Conservation (phyloP, 53 echinoderm and acorn worm genomes). For the Temnopleurus reevesii region DNA sequence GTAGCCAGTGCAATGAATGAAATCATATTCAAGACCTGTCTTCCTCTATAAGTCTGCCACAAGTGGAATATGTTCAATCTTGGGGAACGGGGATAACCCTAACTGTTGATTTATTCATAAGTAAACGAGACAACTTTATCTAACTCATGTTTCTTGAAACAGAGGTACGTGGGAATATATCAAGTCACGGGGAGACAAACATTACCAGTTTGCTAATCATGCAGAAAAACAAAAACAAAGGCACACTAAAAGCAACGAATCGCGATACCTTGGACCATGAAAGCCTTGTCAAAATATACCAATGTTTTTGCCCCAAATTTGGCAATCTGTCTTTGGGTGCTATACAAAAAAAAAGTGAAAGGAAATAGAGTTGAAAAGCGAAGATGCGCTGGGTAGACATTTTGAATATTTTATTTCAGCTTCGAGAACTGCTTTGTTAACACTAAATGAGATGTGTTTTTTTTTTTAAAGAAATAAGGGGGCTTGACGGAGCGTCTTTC, state of each 20-base stretch:
- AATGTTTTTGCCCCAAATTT: slow-evolving; percentile 23
- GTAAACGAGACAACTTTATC: no score
- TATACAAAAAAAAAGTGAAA: not conserved
- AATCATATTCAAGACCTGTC: no score
- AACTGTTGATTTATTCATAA: no score
- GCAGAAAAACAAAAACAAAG: slow-evolving; percentile 14
- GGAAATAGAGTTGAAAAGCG: not conserved
- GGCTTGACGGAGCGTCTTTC: no score
- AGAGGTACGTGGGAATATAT: not conserved
- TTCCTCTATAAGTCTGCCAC: no score
- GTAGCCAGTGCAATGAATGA: no score
- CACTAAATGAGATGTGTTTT: no score
- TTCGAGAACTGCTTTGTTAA: no score
- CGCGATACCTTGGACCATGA: slow-evolving; percentile 40
- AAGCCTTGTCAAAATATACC: slow-evolving; percentile 53
- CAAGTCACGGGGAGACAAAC: not conserved
- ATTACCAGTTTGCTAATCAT: slow-evolving; percentile 3
- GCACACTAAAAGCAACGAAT: slow-evolving; percentile 41
- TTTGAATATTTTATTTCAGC: no score
- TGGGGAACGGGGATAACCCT: no score
- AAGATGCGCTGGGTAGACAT: not conserved
- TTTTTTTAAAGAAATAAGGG: no score
- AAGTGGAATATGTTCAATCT: no score
- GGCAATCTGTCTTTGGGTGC: slow-evolving; percentile 11
- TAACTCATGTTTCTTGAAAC: not conserved